phyloP scores from a whole-genome alignment of 2,113 vertebrate genomes.

The Anarrhichthys ocellatus region DNA sequence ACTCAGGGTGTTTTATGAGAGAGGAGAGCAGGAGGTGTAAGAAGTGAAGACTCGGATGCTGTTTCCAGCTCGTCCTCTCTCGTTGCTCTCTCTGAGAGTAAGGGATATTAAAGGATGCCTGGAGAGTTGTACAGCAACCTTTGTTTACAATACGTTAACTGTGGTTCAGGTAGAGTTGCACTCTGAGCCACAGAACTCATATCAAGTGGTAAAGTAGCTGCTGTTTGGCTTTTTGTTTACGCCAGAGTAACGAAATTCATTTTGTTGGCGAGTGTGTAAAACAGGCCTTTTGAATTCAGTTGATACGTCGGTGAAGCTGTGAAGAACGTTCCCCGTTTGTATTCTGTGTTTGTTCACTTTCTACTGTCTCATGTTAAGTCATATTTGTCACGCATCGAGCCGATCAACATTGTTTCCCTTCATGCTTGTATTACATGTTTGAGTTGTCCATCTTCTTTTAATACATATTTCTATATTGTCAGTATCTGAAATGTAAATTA shows the following conservation, averaged over 20 bases:
- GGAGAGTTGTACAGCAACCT: conserved; percentile 9
- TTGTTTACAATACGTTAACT: conserved; percentile 36
- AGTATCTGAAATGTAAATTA: background rate
- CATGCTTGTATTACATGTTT: background rate
- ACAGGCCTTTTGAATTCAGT: background rate
- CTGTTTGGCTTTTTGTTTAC: conserved; percentile 21
- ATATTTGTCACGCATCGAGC: background rate
- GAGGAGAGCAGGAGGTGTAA: background rate
- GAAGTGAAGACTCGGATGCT: background rate
- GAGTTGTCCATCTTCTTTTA: background rate
- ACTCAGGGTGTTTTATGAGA: conserved; percentile 30
- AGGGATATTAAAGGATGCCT: conserved; percentile 5
- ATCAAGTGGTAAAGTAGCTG: conserved; percentile 8
- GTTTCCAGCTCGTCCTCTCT: conserved; percentile 6
- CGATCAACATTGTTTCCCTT: conserved; percentile 11
- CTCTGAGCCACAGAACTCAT: conserved; percentile 11
- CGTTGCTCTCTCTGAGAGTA: background rate
- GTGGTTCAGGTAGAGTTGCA: conserved; percentile 20
- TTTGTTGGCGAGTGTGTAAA: background rate
- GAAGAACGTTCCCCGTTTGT: background rate
- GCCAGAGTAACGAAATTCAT: background rate
- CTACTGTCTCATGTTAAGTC: background rate
- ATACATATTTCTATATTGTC: conserved; percentile 29
- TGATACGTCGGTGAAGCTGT: background rate
- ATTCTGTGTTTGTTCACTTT: background rate